A percentile compares a stretch with the other conserved stretches of the same genome.
These are phyloP conservation scores for Crossaster papposus DNA, from an alignment of 53 echinoderm and acorn worm species.

Conservation along the genomic window DNA sequence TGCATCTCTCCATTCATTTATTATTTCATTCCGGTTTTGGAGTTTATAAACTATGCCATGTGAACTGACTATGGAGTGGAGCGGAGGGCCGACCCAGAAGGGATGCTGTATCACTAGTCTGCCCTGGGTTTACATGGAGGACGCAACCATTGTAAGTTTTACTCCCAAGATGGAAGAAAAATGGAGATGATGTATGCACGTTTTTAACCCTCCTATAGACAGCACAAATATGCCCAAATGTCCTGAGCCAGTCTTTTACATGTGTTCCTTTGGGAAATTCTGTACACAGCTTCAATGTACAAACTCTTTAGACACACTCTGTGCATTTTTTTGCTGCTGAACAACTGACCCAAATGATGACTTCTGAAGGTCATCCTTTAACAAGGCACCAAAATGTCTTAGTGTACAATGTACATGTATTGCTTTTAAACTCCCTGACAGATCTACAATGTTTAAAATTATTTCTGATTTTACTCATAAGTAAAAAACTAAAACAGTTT, in stretches of 20 bases:
- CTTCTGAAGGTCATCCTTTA: slow-evolving; percentile 4
- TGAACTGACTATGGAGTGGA: slow-evolving; percentile 15
- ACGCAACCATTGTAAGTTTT: slow-evolving; percentile 53
- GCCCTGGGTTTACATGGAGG: slow-evolving; percentile 59
- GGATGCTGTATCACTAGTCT: slow-evolving; percentile 53
- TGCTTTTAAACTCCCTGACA: background rate
- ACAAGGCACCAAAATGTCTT: background rate
- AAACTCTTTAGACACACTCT: too few relatives aligned
- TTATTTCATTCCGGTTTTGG: slow-evolving; percentile 28
- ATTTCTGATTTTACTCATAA: too few relatives aligned
- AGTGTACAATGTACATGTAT: background rate
- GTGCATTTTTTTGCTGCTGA: background rate
- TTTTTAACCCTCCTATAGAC: too few relatives aligned
- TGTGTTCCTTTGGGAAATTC: too few relatives aligned
- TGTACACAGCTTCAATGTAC: too few relatives aligned
- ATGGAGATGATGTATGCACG: background rate
- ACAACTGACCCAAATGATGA: background rate
- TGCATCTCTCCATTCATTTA: slow-evolving; percentile 45
- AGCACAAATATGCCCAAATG: too few relatives aligned
- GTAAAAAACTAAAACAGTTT: too few relatives aligned
- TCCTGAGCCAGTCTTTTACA: too few relatives aligned
- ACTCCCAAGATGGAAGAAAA: background rate
- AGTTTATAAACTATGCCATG: slow-evolving; percentile 37
- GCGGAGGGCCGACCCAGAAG: slow-evolving; percentile 9
- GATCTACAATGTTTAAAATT: background rate